Evolutionary conservation across 2,113 vertebrate genomes (phyloP), one percentile per base, ranked within the genome.

Genomic region (Tupaia tana): DNA sequence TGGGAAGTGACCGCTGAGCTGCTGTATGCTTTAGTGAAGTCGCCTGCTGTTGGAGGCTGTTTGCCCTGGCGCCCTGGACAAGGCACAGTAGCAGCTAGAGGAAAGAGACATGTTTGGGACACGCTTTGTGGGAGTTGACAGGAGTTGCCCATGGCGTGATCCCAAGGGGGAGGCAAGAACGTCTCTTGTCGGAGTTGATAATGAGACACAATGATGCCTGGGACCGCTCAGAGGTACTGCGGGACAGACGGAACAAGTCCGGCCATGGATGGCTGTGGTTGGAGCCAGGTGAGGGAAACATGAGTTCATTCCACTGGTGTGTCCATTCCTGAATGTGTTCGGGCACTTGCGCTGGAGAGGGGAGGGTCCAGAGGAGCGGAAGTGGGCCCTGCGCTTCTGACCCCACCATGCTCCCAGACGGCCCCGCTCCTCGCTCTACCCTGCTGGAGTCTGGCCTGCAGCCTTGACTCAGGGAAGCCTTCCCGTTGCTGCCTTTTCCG

Each of bases 191-290:
- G 14, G 16, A 15, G 43, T 66, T 29, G 24, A 11, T 3, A 14
- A 61, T 3, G 8, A n/a, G 12, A 3, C 22, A 29, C 18, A 9
- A 5, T 31, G 15, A 4, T 0, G 2, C 34, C 34, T n/a, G 25
- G 11, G 13, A 14, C 10, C 19, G 24, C 64, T 59, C 1, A 0
- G 20, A 1, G 27, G 5, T 2, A 4, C 2, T 12, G 0, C 10
- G 0, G 56, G 14, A 27, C 1, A 1, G 14, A 6, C 5, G 22
- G 59, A 16, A 29, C 16, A 0, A 3, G 1, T 11, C 0, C 4
- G 74, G 64, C 63, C 25, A 0, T 4, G 9, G 54, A 73, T 14
- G 24, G 10, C 34, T 0, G 1, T 7, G 12, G 15, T 27, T 7
- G 70, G 25, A 9, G 29, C 52, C 13, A 31, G 71, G 34, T n/a